Evolutionary conservation across 2,113 vertebrate genomes (phyloP), one percentile per base, ranked within the genome.

Genomic region (Sylvia atricapilla): DNA sequence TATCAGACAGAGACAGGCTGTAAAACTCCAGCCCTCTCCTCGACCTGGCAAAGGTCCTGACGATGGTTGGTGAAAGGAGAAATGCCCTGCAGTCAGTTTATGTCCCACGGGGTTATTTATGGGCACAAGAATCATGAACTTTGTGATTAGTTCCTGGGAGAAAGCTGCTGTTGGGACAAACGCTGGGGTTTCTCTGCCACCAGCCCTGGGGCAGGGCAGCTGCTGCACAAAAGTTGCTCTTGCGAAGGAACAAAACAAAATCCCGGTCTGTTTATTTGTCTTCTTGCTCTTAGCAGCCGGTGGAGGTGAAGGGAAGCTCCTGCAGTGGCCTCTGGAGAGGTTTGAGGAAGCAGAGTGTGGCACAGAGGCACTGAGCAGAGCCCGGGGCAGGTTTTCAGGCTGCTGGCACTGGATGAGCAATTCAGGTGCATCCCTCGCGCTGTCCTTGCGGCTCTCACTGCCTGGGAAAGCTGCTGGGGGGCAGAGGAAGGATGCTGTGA

Each of bases 281-380:
- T 70, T 46, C 7, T n/a, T 47, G 75, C 52, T 49, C 43, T 37
- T 60, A n/a, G 55, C 4, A 0, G 8, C 9, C 33, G 55, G n/a
- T 8, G 69, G 33, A 39, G 64, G 11, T 55, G 60, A 10, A 28
- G 58, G 16, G 49, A 25, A 56, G 37, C 19, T 89, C 69, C 55
- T 25, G 60, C 31, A 22, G 64, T 5, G 17, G 24, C 33, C 14
- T 77, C 33, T 53, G 60, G 64, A 44, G 23, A 0, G 33, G 2
- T 6, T 11, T 6, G 6, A 30, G 72, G 41, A 44, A 2, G 4
- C 22, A 8, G 52, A 28, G 25, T 2, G 2, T 1, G 7, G 27
- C 39, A 11, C 43, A 0, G 0, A 19, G 28, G 59, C 55, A 24
- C 3, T 0, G 72, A 49, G 41, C 63, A 52, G n/a, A 46, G 9